Base-by-base conservation (phyloP, 2,888 invertebrate species). In the Apantesis nais region DNA sequence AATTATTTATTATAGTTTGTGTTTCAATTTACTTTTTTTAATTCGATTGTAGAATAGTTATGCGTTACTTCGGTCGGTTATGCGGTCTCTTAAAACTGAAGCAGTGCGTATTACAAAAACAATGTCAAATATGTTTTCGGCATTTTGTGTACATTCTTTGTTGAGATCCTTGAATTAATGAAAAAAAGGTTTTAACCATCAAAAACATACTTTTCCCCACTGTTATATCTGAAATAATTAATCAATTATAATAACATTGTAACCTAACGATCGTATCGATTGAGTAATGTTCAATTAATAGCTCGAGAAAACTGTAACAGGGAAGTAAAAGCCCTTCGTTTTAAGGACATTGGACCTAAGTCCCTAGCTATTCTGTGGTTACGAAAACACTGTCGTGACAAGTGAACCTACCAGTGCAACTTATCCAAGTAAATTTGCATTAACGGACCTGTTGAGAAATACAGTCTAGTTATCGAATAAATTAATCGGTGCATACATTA, bases 321-420 rank as follows among this genome's bases (percentile, higher is more conserved):
- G 93, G 92, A 93, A 92, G 92, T 92, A 90, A 91, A 89, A 90
- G 90, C 88, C 88, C 89, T 88, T 87, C 85, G 84, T 86, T 87
- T 86, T 88, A 90, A 89, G 90, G 89, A 90, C 86, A 71, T 79
- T 73, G 80, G 71, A 76, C 85, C 73, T 66, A 73, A 79, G 86
- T 84, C 86, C 87, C 82, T 82, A 5, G 34, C 5, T 34, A 72
- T 29, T 58, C 74, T 75, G 78, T 66, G 70, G 78, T 86, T 92
- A 87, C 87, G 90, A 89, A 90, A 91, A 87, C 77, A 19, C 63
- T 71, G 73, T 85, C 85, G 85, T 85, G 80, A 83, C 84, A 78
- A 80, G 74, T 78, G 66, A n/a, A 66, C 64, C 64, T 78, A 68
- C 71, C 78, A 68, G 71, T 68, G 22, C 37, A 25, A 74, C 70